Evolutionary conservation across 2,797 vertebrate species (phyloP), one percentile per base, ranked within the genome.

Genomic region (Microchirus variegatus): DNA sequence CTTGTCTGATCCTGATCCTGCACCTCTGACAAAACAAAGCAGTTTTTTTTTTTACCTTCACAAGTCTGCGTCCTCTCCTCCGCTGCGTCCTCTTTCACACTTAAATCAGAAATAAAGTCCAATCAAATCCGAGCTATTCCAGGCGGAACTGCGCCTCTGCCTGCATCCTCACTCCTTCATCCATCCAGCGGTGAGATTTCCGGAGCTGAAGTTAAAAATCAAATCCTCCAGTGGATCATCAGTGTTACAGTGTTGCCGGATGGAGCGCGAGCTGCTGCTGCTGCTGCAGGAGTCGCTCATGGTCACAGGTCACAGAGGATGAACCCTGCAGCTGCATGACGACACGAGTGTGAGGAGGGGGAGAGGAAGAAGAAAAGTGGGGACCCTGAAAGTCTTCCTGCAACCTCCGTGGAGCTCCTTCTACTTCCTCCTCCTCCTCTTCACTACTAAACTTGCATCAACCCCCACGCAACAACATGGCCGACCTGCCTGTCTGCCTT

Each of bases 401-500:
- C 22, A 22, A 61, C 75, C 52, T 80, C 80, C 73, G 76, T 63
- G 68, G 70, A 80, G 77, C 77, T 43, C 67, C 67, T 43, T 69
- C 67, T 48, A 86, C 87, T 90, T 87, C 82, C 88, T 82, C 80
- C 13, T 42, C 87, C 89, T 87, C 82, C 88, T 82, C 80, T 4
- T 42, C 44, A 11, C 78, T 78, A 83, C 80, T 75, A 84, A 91
- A 91, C 89, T 91, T 87, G 59, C 87, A 87, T 84, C 87, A 76
- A 83, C 82, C 87, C 84, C 79, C 78, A 67, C 85, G 72, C 76
- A 75, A 83, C 84, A 92, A 92, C 89, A 92, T 91, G 89, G 89
- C 89, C 80, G 89, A 79, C 87, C 81, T 61, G 85, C 57, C 75
- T 83, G 70, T 71, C 22, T 22, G 22, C 22, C 22, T 4, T 83